These are phyloP conservation scores for Rhadinocentrus ornatus DNA, from an alignment of 2,797 vertebrate genomes.

Conservation along the genomic window DNA sequence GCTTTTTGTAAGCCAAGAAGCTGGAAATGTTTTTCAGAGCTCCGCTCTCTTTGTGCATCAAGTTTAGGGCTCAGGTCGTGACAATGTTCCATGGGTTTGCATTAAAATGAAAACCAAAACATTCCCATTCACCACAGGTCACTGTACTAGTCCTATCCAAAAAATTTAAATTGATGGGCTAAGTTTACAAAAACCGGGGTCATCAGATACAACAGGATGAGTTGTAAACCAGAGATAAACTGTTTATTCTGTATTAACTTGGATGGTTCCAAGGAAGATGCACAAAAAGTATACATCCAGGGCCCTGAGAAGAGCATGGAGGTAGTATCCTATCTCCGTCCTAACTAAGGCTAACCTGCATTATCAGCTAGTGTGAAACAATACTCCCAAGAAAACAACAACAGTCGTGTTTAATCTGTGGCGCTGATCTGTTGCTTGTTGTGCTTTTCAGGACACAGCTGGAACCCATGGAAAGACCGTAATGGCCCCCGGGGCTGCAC, in stretches of 20 bases:
- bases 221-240: constrained; percentile 48
- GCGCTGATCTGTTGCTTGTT: constrained; percentile 53
- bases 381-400: constrained; percentile 48
- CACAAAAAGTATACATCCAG: constrained; percentile 1
- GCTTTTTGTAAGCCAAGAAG: constrained; percentile 68
- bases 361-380: constrained; percentile 57
- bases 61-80: constrained; percentile 23
- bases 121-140: constrained; percentile 11
- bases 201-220: constrained; percentile 11
- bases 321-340: not conserved
- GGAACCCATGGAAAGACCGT: constrained; percentile 39
- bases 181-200: not conserved
- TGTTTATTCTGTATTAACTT: constrained; percentile 26
- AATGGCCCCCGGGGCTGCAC: constrained; percentile 39
- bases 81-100: constrained; percentile 25
- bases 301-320: not conserved
- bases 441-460: constrained; percentile 56
- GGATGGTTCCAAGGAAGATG: constrained; percentile 16
- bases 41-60: constrained; percentile 41
- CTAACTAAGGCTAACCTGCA: constrained; percentile 30
- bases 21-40: constrained; percentile 70
- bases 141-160: not conserved
- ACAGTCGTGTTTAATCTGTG: constrained; percentile 33
- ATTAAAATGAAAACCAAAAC: constrained; percentile 46
- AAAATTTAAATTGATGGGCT: not conserved